Evolutionary conservation across 2,113 vertebrate genomes (phyloP).

Genomic region (Nipponia nippon): DNA sequence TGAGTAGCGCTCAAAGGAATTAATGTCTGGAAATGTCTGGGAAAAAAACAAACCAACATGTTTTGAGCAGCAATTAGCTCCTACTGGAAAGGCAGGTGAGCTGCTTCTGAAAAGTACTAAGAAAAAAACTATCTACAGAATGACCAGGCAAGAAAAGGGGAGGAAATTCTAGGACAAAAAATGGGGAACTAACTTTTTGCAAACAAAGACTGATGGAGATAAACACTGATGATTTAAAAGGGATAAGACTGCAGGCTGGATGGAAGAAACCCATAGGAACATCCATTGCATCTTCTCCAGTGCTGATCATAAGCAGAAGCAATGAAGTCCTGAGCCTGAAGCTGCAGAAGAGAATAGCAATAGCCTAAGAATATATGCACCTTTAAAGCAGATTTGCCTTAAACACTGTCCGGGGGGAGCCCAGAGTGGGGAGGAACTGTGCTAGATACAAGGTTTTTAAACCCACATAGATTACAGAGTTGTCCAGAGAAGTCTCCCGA

Average conservation of each 20-base stretch:
- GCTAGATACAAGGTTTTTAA: neutral
- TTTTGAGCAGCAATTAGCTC: neutral
- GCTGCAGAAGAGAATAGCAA: neutral
- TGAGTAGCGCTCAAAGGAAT: neutral
- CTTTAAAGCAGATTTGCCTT: neutral
- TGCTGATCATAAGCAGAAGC: neutral
- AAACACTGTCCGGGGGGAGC: neutral
- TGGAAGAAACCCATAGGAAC: neutral
- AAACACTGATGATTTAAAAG: neutral
- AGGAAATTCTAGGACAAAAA: neutral
- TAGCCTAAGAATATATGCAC: neutral
- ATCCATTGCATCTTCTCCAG: neutral
- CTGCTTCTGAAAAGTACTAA: neutral
- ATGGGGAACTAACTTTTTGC: neutral
- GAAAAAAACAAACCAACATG: neutral
- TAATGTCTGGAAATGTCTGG: neutral
- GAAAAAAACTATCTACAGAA: neutral
- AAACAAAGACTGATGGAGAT: neutral
- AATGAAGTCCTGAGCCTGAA: neutral
- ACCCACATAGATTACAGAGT: neutral
- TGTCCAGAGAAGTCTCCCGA: neutral
- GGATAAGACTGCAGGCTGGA: neutral
- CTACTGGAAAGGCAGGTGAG: neutral
- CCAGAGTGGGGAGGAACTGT: neutral
- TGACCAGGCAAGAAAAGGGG: neutral